phyloP scores from a whole-genome alignment of 2,797 vertebrate species.

The Gephyroberyx darwinii region DNA sequence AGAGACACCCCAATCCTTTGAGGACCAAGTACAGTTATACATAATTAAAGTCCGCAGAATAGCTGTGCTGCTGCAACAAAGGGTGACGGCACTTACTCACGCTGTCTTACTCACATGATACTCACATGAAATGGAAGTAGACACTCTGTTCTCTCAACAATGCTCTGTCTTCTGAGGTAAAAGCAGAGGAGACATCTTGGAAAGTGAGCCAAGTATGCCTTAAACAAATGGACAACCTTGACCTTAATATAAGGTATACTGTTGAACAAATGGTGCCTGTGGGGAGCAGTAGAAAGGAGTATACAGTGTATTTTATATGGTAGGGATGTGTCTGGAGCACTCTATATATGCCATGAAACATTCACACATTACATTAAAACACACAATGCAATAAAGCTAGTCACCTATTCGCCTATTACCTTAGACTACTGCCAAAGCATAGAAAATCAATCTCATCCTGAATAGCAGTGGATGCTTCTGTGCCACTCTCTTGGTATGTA shows the following conservation, averaged over 20 bases:
- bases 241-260: conserved; percentile 3
- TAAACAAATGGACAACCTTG: conserved; percentile 15
- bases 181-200: conserved; percentile 26
- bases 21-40: conserved; percentile 36
- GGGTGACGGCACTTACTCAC: conserved; percentile 40
- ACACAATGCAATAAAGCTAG: too few relatives aligned
- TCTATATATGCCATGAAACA: too few relatives aligned
- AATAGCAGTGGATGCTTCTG: conserved; percentile 8
- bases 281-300: not conserved
- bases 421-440: not conserved
- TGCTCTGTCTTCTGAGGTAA: conserved; percentile 10
- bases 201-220: conserved; percentile 18
- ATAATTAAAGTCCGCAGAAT: conserved; percentile 48
- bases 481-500: conserved; percentile 7
- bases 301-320: not conserved
- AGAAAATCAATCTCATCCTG: not conserved
- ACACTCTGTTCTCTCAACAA: not conserved
- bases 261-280: not conserved
- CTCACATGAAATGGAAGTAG: conserved; percentile 15
- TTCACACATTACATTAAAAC: too few relatives aligned
- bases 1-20: conserved; percentile 36
- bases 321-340: too few relatives aligned
- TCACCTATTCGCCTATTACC: too few relatives aligned
- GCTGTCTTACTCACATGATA: conserved; percentile 22
- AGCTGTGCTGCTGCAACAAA: conserved; percentile 32